A percentile compares a stretch with the other conserved stretches of the same genome.
Conservation (phyloP, 2,888 invertebrate genomes). For the Apodemia hepburni region DNA sequence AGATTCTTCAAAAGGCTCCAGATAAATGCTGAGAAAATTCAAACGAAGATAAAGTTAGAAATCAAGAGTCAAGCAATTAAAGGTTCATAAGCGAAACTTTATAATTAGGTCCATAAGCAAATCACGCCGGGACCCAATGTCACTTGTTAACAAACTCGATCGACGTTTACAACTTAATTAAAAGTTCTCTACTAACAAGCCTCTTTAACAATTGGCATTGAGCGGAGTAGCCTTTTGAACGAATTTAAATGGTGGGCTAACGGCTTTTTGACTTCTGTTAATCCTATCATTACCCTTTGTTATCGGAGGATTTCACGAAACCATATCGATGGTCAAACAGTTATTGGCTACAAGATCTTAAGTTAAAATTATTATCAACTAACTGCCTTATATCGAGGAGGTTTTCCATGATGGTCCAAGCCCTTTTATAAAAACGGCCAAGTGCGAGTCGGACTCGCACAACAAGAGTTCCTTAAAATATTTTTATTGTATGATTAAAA, state of each 20-base stretch:
- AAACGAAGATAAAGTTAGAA: too few species aligned
- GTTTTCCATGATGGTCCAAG: too few species aligned
- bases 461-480: too few species aligned
- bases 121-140: conserved; percentile 5
- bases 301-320: background rate
- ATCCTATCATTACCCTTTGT: background rate
- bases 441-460: too few species aligned
- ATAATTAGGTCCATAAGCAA: background rate
- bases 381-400: too few species aligned
- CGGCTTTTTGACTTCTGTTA: background rate
- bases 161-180: conserved; percentile 15
- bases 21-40: too few species aligned
- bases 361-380: too few species aligned
- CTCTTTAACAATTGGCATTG: conserved; percentile 12
- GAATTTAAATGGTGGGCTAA: conserved; percentile 5
- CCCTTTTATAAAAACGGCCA: too few species aligned
- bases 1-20: too few species aligned
- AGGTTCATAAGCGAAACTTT: background rate
- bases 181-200: conserved; percentile 14
- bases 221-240: background rate
- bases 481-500: too few species aligned
- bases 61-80: too few species aligned
- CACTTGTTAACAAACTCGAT: conserved; percentile 3
- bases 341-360: too few species aligned
- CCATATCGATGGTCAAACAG: background rate